Conservation (phyloP, 2,888 invertebrate genomes). For the Ormyrus nitidulus region DNA sequence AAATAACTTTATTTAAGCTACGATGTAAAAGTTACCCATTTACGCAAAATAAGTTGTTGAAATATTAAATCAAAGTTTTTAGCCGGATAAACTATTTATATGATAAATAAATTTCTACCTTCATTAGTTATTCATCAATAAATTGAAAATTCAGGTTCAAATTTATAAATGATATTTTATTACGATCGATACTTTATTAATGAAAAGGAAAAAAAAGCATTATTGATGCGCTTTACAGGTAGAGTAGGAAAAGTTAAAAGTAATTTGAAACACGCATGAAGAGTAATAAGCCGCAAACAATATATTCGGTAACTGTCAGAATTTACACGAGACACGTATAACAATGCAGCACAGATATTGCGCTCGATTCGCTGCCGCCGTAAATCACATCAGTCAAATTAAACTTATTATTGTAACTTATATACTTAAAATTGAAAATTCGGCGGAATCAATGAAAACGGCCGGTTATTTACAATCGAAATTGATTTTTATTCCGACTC, state of each 20-base stretch:
- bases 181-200: too few species aligned
- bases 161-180: too few species aligned
- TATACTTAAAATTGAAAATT: constrained; percentile 54
- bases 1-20: too few species aligned
- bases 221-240: too few species aligned
- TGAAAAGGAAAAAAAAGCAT: too few species aligned
- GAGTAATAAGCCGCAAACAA: constrained; percentile 37
- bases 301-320: constrained; percentile 25
- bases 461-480: constrained; percentile 35
- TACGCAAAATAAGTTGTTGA: too few species aligned
- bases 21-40: too few species aligned
- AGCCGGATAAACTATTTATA: too few species aligned
- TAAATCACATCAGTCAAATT: constrained; percentile 52
- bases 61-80: too few species aligned
- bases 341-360: background rate
- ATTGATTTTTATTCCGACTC: constrained; percentile 50
- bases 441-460: constrained; percentile 31
- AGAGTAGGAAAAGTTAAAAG: constrained; percentile 20
- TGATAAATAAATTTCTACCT: too few species aligned
- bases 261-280: background rate
- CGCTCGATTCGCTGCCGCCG: background rate
- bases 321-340: background rate
- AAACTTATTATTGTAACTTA: constrained; percentile 52
- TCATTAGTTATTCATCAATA: too few species aligned
- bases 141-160: too few species aligned